Evolutionary conservation across 2,888 invertebrate genomes (phyloP), one percentile per base, ranked within the genome.

Genomic region (Cerastoderma edule): DNA sequence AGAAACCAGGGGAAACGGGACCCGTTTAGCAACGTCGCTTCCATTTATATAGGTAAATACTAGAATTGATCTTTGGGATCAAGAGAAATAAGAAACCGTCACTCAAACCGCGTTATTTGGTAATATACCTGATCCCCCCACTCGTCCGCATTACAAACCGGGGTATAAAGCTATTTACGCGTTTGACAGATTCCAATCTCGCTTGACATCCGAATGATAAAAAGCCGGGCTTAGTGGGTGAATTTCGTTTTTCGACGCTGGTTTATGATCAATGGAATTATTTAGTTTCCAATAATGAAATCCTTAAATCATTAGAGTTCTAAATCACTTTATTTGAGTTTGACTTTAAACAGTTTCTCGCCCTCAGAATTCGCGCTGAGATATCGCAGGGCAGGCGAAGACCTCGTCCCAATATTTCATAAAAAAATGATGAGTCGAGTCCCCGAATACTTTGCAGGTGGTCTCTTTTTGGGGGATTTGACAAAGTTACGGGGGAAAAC

Each of bases 251-350:
- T 39, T 79, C 75, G 60, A 48, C 63, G 72, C 24, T 57, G 64
- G 66, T 30, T 53, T 66, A 65, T 69, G 69, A 79, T 79, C 79
- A 79, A 75, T 79, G 66, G 50, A 65, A 79, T 79, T 79, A 75
- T 75, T 79, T 72, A 72, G 79, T 79, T 75, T 72, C 79, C 69
- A 75, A 79, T 79, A 79, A 66, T 75, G 69, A 75, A 75, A 79
- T 79, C 79, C 72, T 35, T 72, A 79, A 79, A 79, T 79, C 79
- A 79, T 79, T 79, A 48, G 30, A 53, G 46, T 53, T 46, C 68
- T 79, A 75, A 79, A 79, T 79, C 79, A 72, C 72, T 79, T 72
- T 79, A 79, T 79, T 79, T 79, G 79, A 72, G 50, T 75, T 75
- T 79, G 79, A 79, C 79, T 79, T 79, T 72, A 78, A 67, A 68